Evolutionary conservation across 2,113 vertebrate genomes (phyloP), one percentile per base, ranked within the genome.

Genomic region (Galbula dea): DNA sequence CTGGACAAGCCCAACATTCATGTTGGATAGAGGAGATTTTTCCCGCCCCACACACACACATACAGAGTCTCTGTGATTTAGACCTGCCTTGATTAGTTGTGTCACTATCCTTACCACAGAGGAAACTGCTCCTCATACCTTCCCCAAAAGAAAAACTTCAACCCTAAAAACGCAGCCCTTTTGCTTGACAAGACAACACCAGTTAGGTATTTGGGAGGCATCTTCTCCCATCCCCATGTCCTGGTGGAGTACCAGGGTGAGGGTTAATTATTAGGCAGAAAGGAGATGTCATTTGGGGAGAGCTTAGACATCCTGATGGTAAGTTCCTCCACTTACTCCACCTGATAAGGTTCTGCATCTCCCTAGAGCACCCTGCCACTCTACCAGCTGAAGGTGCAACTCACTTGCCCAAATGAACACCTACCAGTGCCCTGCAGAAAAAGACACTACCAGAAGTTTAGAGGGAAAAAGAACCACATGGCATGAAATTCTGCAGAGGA

Each of bases 1-100:
- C 87, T 77, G 62, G 90, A 69, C 87, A 88, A 67, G 91, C 83
- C 93, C 86, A 69, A 61, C 86, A 92, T 95, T 86, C 89, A 93
- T 97, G 96, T 91, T 96, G 80, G 90, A 95, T 93, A 86, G 68
- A 88, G 85, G 46, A 63, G 90, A 71, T 88, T 92, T 81, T 75
- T 86, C 34, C 68, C 39, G 55, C 52, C 34, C 48, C 8, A 1
- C 0, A 4, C 9, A 2, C 32, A n/a, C n/a, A n/a, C n/a, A n/a
- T n/a, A n/a, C n/a, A n/a, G n/a, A n/a, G 73, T 29, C 58, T 32
- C 0, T 17, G 5, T 81, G 65, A 95, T 92, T 93, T 80, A 90
- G 34, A 34, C 30, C 34, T 83, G 65, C 57, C 71, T 88, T 19
- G 9, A 74, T 61, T 16, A 52, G 67, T 84, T 81, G 23, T 32